Evolutionary conservation across 2,113 vertebrate genomes (phyloP).

Genomic region (Panthera uncia): DNA sequence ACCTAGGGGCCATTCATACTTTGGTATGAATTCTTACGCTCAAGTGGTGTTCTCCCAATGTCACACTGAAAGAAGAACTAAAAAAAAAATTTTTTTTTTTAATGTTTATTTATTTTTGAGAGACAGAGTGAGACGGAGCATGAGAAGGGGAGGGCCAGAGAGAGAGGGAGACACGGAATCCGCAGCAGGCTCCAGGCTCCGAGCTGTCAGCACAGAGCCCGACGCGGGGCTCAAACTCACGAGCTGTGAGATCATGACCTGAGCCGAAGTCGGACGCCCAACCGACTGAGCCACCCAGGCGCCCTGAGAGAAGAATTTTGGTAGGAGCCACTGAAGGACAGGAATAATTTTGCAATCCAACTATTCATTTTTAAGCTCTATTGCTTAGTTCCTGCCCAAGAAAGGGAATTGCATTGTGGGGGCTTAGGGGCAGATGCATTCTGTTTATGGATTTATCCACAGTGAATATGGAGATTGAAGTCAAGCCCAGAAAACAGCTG

Average conservation of each 20-base stretch:
- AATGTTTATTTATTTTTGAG: too few species aligned
- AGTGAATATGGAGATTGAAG: conserved; percentile 40
- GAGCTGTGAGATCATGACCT: too few species aligned
- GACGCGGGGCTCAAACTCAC: too few species aligned
- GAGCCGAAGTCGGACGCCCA: too few species aligned
- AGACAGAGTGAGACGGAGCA: too few species aligned
- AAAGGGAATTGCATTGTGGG: conserved; percentile 19
- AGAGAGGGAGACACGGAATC: too few species aligned
- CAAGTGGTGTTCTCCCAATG: background rate
- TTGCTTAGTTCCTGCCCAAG: background rate
- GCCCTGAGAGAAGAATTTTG: background rate
- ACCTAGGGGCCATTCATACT: background rate
- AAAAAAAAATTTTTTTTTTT: too few species aligned
- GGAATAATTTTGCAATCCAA: conserved; percentile 6
- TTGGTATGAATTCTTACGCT: background rate
- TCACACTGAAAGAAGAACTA: background rate
- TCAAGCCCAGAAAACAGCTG: conserved; percentile 72
- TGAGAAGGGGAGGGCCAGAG: too few species aligned
- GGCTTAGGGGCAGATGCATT: conserved; percentile 53
- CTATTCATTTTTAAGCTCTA: conserved; percentile 33
- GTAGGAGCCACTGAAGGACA: background rate
- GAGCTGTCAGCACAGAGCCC: too few species aligned
- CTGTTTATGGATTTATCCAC: conserved; percentile 45
- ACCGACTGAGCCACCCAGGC: too few species aligned
- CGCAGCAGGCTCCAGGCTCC: too few species aligned